phyloP scores from a whole-genome alignment of 92 coral and sea anemone species.

The Actinostola sp. region DNA sequence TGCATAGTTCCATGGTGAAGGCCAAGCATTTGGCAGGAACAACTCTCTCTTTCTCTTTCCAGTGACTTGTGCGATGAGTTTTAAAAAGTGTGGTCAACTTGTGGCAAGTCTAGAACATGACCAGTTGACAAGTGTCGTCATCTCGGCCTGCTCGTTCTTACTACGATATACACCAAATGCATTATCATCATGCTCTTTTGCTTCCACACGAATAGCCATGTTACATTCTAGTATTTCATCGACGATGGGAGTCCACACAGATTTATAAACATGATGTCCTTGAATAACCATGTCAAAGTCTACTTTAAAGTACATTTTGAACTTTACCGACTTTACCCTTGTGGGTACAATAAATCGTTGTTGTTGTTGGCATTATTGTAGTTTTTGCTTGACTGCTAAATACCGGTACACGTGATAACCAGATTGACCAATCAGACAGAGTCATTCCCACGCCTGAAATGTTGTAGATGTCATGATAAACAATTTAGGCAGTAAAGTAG shows the following conservation, averaged over 20 bases:
- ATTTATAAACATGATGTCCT: conserved; percentile 48
- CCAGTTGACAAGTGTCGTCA: conserved; percentile 50
- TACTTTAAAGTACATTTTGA: conserved; percentile 31
- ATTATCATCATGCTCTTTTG: conserved; percentile 38
- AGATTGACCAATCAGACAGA: conserved; percentile 32
- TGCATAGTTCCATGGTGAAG: no score
- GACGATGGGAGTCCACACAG: conserved; percentile 47
- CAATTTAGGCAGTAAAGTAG: not conserved
- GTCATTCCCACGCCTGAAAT: conserved; percentile 20
- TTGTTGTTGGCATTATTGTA: not conserved
- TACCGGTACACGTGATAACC: conserved; percentile 8
- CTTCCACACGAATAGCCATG: conserved; percentile 43
- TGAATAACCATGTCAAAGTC: conserved; percentile 38
- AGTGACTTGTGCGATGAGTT: no score
- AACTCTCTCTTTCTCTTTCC: no score
- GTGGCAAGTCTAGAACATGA: no score
- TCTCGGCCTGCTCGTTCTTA: conserved; percentile 20
- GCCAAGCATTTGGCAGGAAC: no score
- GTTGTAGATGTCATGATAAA: not conserved
- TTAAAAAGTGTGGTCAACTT: no score
- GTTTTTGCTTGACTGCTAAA: not conserved
- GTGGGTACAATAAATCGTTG: conserved; percentile 3
- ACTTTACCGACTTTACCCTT: not conserved
- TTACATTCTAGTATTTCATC: conserved; percentile 67
- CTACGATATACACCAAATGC: conserved; percentile 31